Evolutionary conservation across 2,113 vertebrate genomes (phyloP).

Genomic region (Isurus oxyrinchus): DNA sequence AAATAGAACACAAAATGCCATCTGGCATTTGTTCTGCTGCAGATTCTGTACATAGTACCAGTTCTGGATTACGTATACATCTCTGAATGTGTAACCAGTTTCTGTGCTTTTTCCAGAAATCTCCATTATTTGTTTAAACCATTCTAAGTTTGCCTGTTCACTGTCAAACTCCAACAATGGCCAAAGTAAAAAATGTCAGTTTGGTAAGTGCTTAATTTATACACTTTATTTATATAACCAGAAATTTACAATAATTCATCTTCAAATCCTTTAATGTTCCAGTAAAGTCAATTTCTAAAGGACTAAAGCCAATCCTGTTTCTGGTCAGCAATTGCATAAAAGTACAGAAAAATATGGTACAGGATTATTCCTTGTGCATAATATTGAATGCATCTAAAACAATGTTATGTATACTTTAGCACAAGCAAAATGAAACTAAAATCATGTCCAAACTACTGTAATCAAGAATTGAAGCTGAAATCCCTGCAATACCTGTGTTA

Average conservation of each 20-base stretch:
- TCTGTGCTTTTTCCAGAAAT: neutral
- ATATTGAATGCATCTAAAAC: constrained; percentile 22
- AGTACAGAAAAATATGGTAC: constrained; percentile 28
- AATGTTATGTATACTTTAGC: neutral
- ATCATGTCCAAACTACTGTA: constrained; percentile 9
- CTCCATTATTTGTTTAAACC: neutral
- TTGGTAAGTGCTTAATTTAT: neutral
- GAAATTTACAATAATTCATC: constrained; percentile 33
- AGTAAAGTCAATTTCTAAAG: constrained; percentile 24
- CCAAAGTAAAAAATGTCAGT: neutral
- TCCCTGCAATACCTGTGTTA: constrained; percentile 19
- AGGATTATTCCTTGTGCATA: neutral
- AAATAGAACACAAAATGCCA: neutral
- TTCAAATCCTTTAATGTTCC: constrained; percentile 25
- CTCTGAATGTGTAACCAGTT: neutral
- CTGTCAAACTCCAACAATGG: neutral
- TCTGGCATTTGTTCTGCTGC: neutral
- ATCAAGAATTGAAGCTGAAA: constrained; percentile 18
- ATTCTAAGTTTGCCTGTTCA: neutral
- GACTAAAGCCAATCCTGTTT: neutral
- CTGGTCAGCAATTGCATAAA: constrained; percentile 18
- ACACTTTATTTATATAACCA: constrained; percentile 34
- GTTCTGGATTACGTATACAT: neutral
- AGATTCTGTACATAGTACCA: neutral
- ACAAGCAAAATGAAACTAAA: constrained; percentile 9